phyloP scores from a whole-genome alignment of 2,888 invertebrate genomes.

The Gymnocheta viridis region DNA sequence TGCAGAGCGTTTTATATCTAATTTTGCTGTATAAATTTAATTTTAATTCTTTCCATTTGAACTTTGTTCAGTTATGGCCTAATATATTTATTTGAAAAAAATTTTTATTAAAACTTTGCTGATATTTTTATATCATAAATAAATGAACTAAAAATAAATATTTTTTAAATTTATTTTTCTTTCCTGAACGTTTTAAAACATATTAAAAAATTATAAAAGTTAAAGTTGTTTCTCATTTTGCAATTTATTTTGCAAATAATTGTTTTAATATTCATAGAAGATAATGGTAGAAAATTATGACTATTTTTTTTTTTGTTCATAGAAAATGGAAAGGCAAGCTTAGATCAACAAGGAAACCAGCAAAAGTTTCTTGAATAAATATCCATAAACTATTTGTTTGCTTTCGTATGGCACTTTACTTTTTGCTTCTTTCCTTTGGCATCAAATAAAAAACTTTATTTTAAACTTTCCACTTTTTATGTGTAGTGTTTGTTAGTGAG shows the following conservation, averaged over 20 bases:
- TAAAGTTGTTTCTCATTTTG: constrained; percentile 36
- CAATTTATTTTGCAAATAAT: constrained; percentile 18
- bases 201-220: constrained; percentile 55
- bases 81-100: too few species aligned
- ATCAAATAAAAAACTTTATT: constrained; percentile 20
- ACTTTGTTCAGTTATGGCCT: too few species aligned
- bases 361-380: constrained; percentile 19
- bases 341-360: constrained; percentile 5
- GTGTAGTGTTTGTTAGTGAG: not conserved
- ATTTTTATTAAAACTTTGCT: too few species aligned
- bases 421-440: not conserved
- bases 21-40: too few species aligned
- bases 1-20: too few species aligned
- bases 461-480: constrained; percentile 20
- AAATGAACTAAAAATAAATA: too few species aligned
- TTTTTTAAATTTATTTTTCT: too few species aligned
- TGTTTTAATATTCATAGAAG: constrained; percentile 46
- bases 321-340: constrained; percentile 9
- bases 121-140: too few species aligned
- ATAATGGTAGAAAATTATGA: not conserved
- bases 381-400: constrained; percentile 15
- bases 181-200: not conserved
- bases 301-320: not conserved
- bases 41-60: too few species aligned
- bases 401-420: not conserved